Evolutionary conservation across 2,113 vertebrate genomes (phyloP), one percentile per base, ranked within the genome.

Genomic region (Aldabrachelys gigantea): DNA sequence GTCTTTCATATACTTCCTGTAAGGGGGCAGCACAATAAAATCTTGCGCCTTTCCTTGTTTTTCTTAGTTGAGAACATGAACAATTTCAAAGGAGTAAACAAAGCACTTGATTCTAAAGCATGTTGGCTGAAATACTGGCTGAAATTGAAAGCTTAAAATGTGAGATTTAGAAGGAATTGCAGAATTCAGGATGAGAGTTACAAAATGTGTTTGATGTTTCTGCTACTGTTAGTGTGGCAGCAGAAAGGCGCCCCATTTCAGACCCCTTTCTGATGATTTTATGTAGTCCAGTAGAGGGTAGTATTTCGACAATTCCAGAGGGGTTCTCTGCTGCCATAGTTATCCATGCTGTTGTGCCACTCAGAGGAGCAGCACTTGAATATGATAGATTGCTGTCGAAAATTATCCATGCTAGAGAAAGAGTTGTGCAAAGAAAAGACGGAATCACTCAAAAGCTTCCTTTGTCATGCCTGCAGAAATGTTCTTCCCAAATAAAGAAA

Each of bases 31-130:
- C 85, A 84, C n/a, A 87, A 59, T 80, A 31, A 79, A 49, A 82
- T 85, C 80, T 94, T 87, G 62, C 84, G 92, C 47, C 9, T 93
- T 75, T 69, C 56, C 10, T 38, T 91, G 56, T 59, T 97, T 93
- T 92, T 56, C 85, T 90, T 88, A 75, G 92, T 89, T 90, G 91
- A 95, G 81, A 82, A 89, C 85, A 90, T 88, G 93, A 93, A 92
- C 94, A 91, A 84, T 93, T 89, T 94, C 91, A 93, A 97, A 97
- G 79, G 27, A 2, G 17, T 89, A 95, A 93, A 88, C 59, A 96
- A 90, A 97, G 87, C 82, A 75, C 24, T 82, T 91, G 80, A 90
- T 97, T 92, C 88, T 69, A 95, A 92, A 81, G 82, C 19, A 11
- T 12, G 69, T 1, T 4, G 84, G 22, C n/a, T 93, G 59, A 95